A percentile compares a stretch with the other conserved stretches of the same genome.
phyloP scores from a whole-genome alignment of 2,888 invertebrate species.

The Anaspis maculata region DNA sequence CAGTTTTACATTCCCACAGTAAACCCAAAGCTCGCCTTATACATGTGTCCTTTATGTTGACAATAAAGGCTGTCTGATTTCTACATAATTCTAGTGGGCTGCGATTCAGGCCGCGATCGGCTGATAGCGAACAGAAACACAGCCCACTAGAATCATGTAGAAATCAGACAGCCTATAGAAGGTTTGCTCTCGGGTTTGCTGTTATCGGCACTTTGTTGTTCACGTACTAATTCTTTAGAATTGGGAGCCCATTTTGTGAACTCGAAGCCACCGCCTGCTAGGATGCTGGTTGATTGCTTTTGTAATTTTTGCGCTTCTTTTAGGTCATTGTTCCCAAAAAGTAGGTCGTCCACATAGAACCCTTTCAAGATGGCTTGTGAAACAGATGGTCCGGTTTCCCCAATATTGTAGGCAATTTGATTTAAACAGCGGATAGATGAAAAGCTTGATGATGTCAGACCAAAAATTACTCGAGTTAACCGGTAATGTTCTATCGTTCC shows the following conservation, averaged over 20 bases:
- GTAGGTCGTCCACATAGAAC: constrained; percentile 4
- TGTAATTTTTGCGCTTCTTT: not conserved
- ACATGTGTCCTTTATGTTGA: no score
- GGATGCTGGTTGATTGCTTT: not conserved
- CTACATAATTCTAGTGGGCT: no score
- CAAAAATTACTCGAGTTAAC: constrained; percentile 4
- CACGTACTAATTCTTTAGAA: not conserved
- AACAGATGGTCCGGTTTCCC: not conserved
- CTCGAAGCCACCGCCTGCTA: not conserved
- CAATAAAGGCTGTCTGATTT: no score
- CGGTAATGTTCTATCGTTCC: not conserved
- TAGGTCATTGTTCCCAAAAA: not conserved
- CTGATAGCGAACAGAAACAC: no score
- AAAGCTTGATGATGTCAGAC: not conserved
- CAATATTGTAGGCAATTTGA: constrained; percentile 1
- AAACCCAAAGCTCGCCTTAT: no score
- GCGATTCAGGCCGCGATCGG: no score
- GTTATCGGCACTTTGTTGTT: not conserved
- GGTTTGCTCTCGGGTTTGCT: not conserved
- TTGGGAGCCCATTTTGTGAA: not conserved
- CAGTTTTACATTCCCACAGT: no score
- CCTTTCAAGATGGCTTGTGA: not conserved
- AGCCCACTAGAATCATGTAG: no score
- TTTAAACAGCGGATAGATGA: constrained; percentile 1
- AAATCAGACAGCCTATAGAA: no score